phyloP scores from a whole-genome alignment of 92 coral and sea anemone species.

The Pocillopora meandrina region DNA sequence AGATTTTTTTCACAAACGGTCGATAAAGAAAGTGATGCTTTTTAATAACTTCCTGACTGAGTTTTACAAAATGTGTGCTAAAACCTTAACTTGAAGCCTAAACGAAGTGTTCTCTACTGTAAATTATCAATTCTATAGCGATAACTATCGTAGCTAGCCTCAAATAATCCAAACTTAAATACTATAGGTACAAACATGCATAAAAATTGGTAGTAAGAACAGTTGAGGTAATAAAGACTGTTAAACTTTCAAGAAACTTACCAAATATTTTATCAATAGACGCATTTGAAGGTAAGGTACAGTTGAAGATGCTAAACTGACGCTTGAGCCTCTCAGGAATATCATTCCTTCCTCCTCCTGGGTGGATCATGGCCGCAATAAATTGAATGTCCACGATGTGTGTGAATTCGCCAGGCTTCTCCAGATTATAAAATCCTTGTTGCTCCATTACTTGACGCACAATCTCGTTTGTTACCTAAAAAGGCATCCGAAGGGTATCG shows the following conservation, averaged over 20 bases:
- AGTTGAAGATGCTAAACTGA: conserved; percentile 88
- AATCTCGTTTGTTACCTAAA: conserved; percentile 85
- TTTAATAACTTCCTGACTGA: no score
- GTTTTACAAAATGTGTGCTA: no score
- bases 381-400: conserved; percentile 89
- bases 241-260: conserved; percentile 18
- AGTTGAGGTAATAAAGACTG: no score
- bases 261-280: conserved; percentile 92
- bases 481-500: neutral
- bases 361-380: conserved; percentile 93
- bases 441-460: conserved; percentile 91
- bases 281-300: conserved; percentile 86
- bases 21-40: no score
- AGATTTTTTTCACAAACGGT: no score
- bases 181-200: no score
- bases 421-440: conserved; percentile 89
- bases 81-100: no score
- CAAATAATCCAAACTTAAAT: no score
- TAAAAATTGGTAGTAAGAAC: no score
- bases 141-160: no score
- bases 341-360: conserved; percentile 92
- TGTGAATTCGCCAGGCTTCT: conserved; percentile 93
- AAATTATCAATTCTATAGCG: no score
- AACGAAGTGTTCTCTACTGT: no score
- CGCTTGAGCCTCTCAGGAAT: conserved; percentile 89